A percentile compares a stretch with the other conserved stretches of the same genome.
phyloP scores from a whole-genome alignment of 2,888 invertebrate genomes.

The Epistrophella euchroma region DNA sequence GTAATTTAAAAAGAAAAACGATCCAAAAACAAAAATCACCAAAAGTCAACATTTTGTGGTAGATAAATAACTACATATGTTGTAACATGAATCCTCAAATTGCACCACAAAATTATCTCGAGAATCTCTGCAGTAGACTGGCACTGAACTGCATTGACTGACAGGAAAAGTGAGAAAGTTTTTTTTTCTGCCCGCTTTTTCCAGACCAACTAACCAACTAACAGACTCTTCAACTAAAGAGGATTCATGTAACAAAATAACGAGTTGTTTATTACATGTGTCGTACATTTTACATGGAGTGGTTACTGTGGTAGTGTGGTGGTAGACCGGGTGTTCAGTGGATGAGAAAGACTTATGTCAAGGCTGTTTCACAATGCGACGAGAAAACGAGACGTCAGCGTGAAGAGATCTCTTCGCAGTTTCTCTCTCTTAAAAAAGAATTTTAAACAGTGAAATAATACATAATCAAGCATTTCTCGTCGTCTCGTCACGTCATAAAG shows the following conservation, averaged over 20 bases:
- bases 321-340: neutral
- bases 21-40: neutral
- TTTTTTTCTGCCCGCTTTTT: neutral
- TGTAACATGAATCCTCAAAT: conserved; percentile 39
- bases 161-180: neutral
- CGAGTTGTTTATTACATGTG: conserved; percentile 18
- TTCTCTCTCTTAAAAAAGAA: no score
- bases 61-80: conserved; percentile 8
- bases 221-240: neutral
- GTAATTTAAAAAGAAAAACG: conserved; percentile 6
- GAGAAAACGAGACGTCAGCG: no score
- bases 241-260: conserved; percentile 6
- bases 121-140: neutral
- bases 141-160: neutral
- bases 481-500: no score
- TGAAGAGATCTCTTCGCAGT: no score
- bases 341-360: no score
- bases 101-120: conserved; percentile 43
- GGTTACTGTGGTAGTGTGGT: no score
- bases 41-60: conserved; percentile 12
- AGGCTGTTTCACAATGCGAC: no score
- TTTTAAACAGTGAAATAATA: no score
- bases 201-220: neutral
- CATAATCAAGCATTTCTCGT: no score
- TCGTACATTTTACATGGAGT: neutral